Base-by-base conservation (phyloP, 2,113 vertebrate genomes). In the Dendropsophus ebraccatus region DNA sequence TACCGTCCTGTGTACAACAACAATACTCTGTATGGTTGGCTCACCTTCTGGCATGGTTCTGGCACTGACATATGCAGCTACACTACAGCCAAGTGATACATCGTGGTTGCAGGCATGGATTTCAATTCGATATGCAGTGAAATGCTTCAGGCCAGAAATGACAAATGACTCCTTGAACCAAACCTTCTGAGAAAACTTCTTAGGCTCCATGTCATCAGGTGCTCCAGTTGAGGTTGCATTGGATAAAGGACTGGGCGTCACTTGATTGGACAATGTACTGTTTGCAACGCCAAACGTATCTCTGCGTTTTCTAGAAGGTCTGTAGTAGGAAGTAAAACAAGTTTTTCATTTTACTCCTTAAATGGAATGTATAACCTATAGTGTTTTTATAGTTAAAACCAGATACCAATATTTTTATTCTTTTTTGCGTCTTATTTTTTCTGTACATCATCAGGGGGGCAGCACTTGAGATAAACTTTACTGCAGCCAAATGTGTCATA, bases 61-160 rank as follows among this genome's bases (percentile, higher is more conserved):
- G 52, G 97, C 98, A 1, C 96, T 98, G 92, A 98, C 96, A 0
- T 95, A 98, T 0, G 96, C 95, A 0, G 96, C 95, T 74, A 97
- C 93, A 1, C 98, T 97, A 91, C 98, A 99, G 0, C 92, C 88
- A 1, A 88, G 87, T 0, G 91, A 91, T 0, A 90, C 87, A 0
- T 92, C 94, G 5, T 97, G 94, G 92, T 99, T 99, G 89, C 98
- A 99, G 3, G 97, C 98, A 69, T 97, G 97, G 86, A 99, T 96
- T 92, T 99, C 97, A 0, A 99, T 99, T 88, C 97, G 96, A 49
- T 99, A 99, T 14, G 96, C 97, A 0, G 98, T 99, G 81, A 99
- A 99, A 89, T 99, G 98, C 0, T 94, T 95, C 88, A 99, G 94
- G 88, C 94, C 95, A 0, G 97, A 97, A 91, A 99, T 97, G 82